Conservation (phyloP, 2,113 vertebrate genomes). For the Saccopteryx leptura region DNA sequence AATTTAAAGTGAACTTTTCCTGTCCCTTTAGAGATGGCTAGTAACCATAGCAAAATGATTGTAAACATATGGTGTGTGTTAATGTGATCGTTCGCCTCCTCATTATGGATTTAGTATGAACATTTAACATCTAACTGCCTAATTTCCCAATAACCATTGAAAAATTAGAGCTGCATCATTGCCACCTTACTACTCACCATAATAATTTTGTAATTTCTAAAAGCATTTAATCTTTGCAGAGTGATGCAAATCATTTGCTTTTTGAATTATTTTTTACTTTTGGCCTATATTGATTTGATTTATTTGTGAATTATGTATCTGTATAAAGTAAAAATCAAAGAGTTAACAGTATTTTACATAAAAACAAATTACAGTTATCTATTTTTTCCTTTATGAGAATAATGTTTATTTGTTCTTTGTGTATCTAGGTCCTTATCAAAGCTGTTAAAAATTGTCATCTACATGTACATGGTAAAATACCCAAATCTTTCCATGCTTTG, state of each 20-base stretch:
- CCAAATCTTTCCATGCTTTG: slow-evolving; percentile 24
- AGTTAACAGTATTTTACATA: background rate
- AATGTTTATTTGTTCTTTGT: slow-evolving; percentile 54
- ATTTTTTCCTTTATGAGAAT: background rate
- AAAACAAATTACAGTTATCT: slow-evolving; percentile 38
- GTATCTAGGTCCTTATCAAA: slow-evolving; percentile 19
- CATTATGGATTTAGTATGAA: slow-evolving; percentile 81
- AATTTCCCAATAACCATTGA: slow-evolving; percentile 83
- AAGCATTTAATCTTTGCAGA: slow-evolving; percentile 70
- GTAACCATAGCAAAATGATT: slow-evolving; percentile 69
- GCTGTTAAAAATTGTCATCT: slow-evolving; percentile 36
- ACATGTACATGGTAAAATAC: slow-evolving; percentile 8
- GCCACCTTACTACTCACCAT: slow-evolving; percentile 52
- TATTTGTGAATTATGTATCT: slow-evolving; percentile 53
- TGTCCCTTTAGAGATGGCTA: slow-evolving; percentile 74
- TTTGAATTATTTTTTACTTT: slow-evolving; percentile 68
- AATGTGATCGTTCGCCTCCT: slow-evolving; percentile 71
- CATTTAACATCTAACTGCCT: slow-evolving; percentile 81
- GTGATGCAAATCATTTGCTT: slow-evolving; percentile 53
- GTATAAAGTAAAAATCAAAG: slow-evolving; percentile 49
- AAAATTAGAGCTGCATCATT: slow-evolving; percentile 79
- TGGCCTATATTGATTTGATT: background rate
- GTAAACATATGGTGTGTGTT: slow-evolving; percentile 82
- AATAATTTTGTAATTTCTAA: slow-evolving; percentile 75
- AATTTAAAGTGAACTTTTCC: slow-evolving; percentile 73